Base-by-base conservation (phyloP, 2,797 vertebrate species). In the Ctenopoma kingsleyae region DNA sequence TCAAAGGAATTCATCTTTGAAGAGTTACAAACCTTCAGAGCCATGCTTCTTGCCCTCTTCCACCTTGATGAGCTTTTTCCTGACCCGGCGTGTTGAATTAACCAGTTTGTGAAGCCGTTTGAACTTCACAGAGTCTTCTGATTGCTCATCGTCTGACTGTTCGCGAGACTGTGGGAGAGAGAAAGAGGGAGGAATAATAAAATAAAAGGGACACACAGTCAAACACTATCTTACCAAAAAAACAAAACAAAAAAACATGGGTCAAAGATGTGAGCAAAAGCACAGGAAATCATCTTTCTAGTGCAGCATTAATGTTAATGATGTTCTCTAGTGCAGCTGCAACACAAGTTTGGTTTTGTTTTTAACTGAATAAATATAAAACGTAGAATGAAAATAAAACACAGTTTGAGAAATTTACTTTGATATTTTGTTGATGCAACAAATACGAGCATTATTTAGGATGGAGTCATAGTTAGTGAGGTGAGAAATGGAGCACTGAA, bases 101-200 rank as follows among this genome's bases (percentile, higher is more conserved):
- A 99, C 98, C 92, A 99, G 93, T 86, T 98, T 99, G 92, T 99
- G 98, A 79, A 99, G 94, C 63, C 97, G 94, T 88, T 97, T 98
- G 91, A 99, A 99, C 93, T 99, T 99, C 90, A 98, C 96, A 0
- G 96, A 97, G 87, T 99, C 98, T 89, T 99, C 98, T 0, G 96
- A 95, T 87, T 98, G 97, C 91, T 99, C 98, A 70, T 99, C 98
- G 0, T 99, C 98, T 0, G 98, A 99, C 90, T 97, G 98, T 85
- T 99, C 98, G 85, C 94, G 96, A 86, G 98, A 98, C 98, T 99
- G 91, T n/a, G 73, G 61, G 51, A 65, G 38, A 57, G 59, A 74
- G 23, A 55, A 58, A 59, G 53, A 67, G 56, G 65, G 63, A 53
- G 65, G 51, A 71, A 22, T 41, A 61, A 67, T 43, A 50, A 19